Evolutionary conservation across 2,888 invertebrate species (phyloP).

Genomic region (Lissonota sp.): DNA sequence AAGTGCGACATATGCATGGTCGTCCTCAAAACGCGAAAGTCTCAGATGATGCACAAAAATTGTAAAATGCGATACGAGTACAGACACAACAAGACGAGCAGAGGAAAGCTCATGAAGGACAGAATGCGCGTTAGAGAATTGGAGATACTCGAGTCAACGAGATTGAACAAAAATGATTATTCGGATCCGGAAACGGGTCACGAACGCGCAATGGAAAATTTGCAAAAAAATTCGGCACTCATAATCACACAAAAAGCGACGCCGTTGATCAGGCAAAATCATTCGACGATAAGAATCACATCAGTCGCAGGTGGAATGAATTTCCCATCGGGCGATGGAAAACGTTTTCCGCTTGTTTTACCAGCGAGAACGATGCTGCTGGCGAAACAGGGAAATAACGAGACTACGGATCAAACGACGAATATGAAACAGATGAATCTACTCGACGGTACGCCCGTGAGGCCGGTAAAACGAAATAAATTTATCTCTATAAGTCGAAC

Average conservation of each 20-base stretch:
- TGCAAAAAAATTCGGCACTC: constrained; percentile 79
- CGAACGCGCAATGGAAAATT: constrained; percentile 74
- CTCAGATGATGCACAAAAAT: constrained; percentile 75
- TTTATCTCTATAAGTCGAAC: constrained; percentile 65
- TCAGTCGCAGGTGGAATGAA: constrained; percentile 14
- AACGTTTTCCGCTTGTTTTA: constrained; percentile 70
- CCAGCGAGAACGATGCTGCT: constrained; percentile 67
- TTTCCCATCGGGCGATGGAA: constrained; percentile 51
- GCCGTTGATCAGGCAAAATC: constrained; percentile 49
- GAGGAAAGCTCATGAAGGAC: constrained; percentile 74
- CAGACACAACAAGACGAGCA: constrained; percentile 75
- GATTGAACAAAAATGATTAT: constrained; percentile 74
- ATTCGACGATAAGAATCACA: constrained; percentile 59
- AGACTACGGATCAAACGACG: constrained; percentile 38
- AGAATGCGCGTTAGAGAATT: constrained; percentile 79
- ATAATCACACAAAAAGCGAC: constrained; percentile 77
- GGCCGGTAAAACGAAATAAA: constrained; percentile 49
- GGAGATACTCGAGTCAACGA: constrained; percentile 76
- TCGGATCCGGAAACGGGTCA: constrained; percentile 74
- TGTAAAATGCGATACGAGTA: constrained; percentile 76
- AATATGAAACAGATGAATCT: constrained; percentile 32
- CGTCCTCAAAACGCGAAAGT: constrained; percentile 72
- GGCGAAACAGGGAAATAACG: constrained; percentile 55
- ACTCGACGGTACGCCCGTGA: constrained; percentile 12
- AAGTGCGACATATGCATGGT: constrained; percentile 79